Conservation (phyloP, 2,113 vertebrate species). For the Panthera leo region DNA sequence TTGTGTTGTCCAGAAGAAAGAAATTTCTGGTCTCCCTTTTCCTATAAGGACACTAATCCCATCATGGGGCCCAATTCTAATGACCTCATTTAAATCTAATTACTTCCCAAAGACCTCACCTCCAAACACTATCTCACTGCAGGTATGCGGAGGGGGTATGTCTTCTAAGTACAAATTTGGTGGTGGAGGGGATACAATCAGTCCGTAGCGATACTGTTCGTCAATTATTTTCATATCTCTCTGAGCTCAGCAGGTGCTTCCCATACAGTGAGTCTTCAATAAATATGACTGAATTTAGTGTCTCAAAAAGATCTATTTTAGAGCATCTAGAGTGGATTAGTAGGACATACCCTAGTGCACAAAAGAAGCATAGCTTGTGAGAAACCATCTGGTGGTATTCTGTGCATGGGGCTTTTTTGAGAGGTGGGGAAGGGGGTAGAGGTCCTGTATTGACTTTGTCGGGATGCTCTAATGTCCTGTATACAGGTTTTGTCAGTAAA, state of each 20-base stretch:
- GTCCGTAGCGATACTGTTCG: not conserved
- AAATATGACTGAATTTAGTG: not conserved
- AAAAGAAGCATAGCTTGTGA: not conserved
- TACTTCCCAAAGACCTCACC: not conserved
- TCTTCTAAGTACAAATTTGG: not conserved
- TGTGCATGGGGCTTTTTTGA: not conserved
- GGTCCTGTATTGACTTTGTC: not conserved
- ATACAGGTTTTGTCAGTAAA: not conserved
- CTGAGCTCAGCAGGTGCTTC: not conserved
- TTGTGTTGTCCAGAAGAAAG: not conserved
- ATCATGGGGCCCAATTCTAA: not conserved
- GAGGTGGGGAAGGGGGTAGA: accelerated
- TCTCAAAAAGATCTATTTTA: not conserved
- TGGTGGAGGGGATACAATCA: too few relatives aligned
- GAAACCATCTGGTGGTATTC: not conserved
- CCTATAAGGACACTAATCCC: not conserved
- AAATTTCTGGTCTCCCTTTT: not conserved
- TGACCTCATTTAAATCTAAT: too few relatives aligned
- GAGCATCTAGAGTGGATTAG: not conserved
- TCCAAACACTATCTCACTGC: not conserved
- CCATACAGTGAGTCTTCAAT: not conserved
- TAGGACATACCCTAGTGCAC: accelerated
- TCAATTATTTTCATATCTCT: not conserved
- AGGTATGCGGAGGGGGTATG: not conserved
- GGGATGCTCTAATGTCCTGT: not conserved